phyloP scores from a whole-genome alignment of 1,140 invertebrate species.

The Stenopsyche tienmushanensis region DNA sequence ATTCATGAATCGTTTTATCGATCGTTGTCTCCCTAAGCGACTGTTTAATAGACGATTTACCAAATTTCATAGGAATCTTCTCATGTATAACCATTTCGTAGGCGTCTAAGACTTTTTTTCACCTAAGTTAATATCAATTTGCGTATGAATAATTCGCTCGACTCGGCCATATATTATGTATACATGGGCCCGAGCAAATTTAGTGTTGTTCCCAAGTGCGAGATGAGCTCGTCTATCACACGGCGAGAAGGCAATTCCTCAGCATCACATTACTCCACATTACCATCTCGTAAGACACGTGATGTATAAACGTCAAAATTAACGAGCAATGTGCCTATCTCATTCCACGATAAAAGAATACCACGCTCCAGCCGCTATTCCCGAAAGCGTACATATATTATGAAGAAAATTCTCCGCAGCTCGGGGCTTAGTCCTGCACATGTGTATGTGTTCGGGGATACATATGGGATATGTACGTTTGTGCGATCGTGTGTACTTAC shows the following conservation, averaged over 20 bases:
- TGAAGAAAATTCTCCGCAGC: constrained; percentile 1
- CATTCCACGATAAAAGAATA: constrained; percentile 36
- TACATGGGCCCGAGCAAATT: neutral
- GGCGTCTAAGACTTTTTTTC: too few relatives aligned
- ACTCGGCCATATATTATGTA: neutral
- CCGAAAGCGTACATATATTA: constrained; percentile 28
- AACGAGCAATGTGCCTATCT: constrained; percentile 39
- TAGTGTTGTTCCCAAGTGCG: neutral
- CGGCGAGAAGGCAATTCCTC: constrained; percentile 23
- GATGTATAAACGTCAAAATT: constrained; percentile 42
- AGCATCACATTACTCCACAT: constrained; percentile 32
- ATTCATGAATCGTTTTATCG: too few relatives aligned
- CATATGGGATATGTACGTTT: neutral
- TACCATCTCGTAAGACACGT: constrained; percentile 34
- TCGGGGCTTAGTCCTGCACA: neutral
- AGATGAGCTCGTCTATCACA: constrained; percentile 15
- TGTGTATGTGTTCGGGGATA: neutral
- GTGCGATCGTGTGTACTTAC: constrained; percentile 5
- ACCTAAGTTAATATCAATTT: too few relatives aligned
- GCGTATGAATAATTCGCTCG: too few relatives aligned
- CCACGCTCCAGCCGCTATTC: constrained; percentile 3
- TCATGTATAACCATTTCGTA: too few relatives aligned
- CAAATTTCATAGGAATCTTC: too few relatives aligned
- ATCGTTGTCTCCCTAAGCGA: too few relatives aligned
- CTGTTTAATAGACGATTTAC: too few relatives aligned